Evolutionary conservation across 1,140 invertebrate species (phyloP).

Genomic region (Argopecten irradians): DNA sequence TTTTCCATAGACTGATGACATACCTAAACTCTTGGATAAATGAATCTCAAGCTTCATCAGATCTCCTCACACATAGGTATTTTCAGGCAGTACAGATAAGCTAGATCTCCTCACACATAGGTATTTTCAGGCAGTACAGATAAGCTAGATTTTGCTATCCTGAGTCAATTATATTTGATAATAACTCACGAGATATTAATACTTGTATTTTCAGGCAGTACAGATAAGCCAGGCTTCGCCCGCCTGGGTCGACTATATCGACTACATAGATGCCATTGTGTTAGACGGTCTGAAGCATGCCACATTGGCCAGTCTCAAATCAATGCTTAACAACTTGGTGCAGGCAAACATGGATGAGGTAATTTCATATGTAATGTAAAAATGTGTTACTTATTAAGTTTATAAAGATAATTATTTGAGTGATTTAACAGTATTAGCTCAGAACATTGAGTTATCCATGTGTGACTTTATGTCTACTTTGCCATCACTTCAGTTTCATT

Average conservation of each 20-base stretch:
- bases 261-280: conserved; percentile 90
- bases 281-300: conserved; percentile 83
- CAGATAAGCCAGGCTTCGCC: conserved; percentile 79
- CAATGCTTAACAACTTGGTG: conserved; percentile 73
- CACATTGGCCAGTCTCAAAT: conserved; percentile 71
- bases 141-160: too few relatives aligned
- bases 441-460: too few relatives aligned
- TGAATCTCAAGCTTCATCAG: too few relatives aligned
- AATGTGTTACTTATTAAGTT: neutral
- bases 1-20: neutral
- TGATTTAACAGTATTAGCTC: too few relatives aligned
- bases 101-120: too few relatives aligned
- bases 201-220: conserved; percentile 64
- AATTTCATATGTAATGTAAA: neutral
- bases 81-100: neutral
- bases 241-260: conserved; percentile 90
- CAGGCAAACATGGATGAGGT: conserved; percentile 71
- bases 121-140: neutral
- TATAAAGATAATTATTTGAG: too few relatives aligned
- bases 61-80: too few relatives aligned
- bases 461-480: too few relatives aligned
- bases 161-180: neutral
- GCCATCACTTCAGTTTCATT: too few relatives aligned
- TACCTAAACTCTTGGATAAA: too few relatives aligned
- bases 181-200: neutral